Base-by-base conservation (phyloP, 2,888 invertebrate genomes). In the Smittia aterrima region DNA sequence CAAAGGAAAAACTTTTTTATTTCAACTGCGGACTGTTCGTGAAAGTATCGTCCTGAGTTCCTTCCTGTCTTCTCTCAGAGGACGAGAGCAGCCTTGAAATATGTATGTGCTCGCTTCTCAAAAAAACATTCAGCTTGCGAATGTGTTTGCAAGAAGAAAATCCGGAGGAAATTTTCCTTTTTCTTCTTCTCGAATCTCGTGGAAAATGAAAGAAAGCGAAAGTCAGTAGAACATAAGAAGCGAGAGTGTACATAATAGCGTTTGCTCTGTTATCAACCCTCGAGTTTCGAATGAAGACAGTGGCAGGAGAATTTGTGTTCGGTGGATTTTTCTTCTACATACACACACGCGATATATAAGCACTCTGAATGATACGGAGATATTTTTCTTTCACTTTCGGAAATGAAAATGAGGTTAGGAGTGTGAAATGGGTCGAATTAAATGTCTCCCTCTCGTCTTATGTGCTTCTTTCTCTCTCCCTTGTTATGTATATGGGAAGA, bases 381-480 rank as follows among this genome's bases (percentile, higher is more conserved):
- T 18, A 9, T 58, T 58, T 22, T 58, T 18, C 58, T 58, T 58
- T 22, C 20, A 6, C 22, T 58, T 62, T 27, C 27, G 25, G 66
- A 66, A 25, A 66, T 3, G 32, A 66, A 66, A 66, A 66, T 66
- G 66, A 66, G 66, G 66, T 66, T 66, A 66, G 66, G 25, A 66
- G 66, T 66, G 27, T 66, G 66, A 66, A 66, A 66, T 66, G 66
- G 66, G 66, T 66, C 66, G 66, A 66, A 27, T 24, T 47, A 47
- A 47, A 47, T n/a, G 47, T 47, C 47, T 47, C 47, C 47, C 47
- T 47, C 32, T 47, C 16, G 16, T 11, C 47, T 47, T 47, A n/a
- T n/a, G n/a, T n/a, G n/a, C n/a, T n/a, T n/a, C n/a, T n/a, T n/a
- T n/a, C n/a, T n/a, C n/a, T n/a, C n/a, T n/a, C n/a, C n/a, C n/a